A percentile compares a stretch with the other conserved stretches of the same genome.
Evolutionary conservation across 2,113 vertebrate genomes (phyloP).

Genomic region (Clupea harengus): DNA sequence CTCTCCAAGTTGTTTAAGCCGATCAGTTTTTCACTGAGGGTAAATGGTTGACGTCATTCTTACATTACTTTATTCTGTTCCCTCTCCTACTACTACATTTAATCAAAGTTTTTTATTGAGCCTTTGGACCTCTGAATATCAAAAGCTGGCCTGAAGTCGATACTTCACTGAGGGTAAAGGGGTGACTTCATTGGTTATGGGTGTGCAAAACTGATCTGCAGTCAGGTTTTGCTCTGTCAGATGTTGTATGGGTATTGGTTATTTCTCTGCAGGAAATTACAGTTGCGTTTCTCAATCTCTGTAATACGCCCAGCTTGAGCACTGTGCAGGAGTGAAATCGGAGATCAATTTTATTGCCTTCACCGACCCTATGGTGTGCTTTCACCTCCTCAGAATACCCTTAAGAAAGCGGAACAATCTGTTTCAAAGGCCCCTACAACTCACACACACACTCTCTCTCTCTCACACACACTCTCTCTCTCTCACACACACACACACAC

Average conservation of each 20-base stretch:
- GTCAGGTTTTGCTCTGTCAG: background rate
- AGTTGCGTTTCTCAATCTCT: background rate
- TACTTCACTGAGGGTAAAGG: background rate
- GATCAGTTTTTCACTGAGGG: background rate
- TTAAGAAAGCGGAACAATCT: conserved; percentile 66
- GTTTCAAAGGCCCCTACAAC: conserved; percentile 60
- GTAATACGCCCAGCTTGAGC: background rate
- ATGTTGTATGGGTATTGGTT: background rate
- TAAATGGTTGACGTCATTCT: background rate
- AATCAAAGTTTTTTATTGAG: background rate
- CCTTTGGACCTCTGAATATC: background rate
- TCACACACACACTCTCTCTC: background rate
- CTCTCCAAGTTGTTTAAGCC: background rate
- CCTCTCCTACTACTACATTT: background rate
- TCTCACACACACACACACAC: background rate
- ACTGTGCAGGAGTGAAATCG: background rate
- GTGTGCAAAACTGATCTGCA: background rate
- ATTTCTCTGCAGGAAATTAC: background rate
- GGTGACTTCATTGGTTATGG: conserved; percentile 1
- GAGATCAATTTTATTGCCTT: conserved; percentile 33
- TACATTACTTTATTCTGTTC: background rate
- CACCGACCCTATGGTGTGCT: background rate
- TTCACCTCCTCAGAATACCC: conserved; percentile 17
- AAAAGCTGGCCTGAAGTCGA: background rate
- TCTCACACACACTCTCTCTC: background rate